These are phyloP conservation scores for Caenorhabditis briggsae DNA, from an alignment of 1,140 invertebrate genomes.

Conservation along the genomic window DNA sequence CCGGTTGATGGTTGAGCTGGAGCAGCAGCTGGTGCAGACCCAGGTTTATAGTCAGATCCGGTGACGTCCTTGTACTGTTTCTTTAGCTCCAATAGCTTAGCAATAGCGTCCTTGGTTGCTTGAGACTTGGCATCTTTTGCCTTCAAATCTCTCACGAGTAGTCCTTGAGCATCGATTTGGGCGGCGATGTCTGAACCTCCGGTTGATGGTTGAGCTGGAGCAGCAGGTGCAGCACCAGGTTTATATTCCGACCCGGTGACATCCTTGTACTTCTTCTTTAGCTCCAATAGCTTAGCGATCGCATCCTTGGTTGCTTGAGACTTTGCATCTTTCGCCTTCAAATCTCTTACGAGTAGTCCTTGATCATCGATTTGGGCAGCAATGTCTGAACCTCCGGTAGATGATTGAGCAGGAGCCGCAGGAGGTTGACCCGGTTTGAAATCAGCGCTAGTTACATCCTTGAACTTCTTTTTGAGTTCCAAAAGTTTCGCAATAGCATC, in stretches of 20 bases:
- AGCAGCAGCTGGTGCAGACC: conserved; percentile 1
- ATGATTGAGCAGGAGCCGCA: neutral
- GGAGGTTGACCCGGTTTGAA: conserved; percentile 47
- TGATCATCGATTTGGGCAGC: conserved; percentile 59
- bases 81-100: conserved; percentile 68
- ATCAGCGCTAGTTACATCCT: conserved; percentile 58
- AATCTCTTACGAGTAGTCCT: conserved; percentile 65
- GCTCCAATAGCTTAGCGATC: conserved; percentile 68
- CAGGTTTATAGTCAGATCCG: conserved; percentile 68
- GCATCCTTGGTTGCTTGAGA: conserved; percentile 65
- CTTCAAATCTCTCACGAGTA: conserved; percentile 62
- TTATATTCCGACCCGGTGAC: conserved; percentile 56
- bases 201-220: conserved; percentile 3
- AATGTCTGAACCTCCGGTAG: conserved; percentile 48
- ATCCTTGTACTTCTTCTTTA: conserved; percentile 21
- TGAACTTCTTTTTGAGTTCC: conserved; percentile 69
- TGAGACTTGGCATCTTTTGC: conserved; percentile 60
- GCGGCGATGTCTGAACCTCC: neutral
- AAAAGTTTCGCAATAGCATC: conserved; percentile 69
- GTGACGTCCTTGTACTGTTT: conserved; percentile 66
- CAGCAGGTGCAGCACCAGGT: conserved; percentile 55
- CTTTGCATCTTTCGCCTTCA: conserved; percentile 68
- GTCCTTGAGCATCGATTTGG: conserved; percentile 56
- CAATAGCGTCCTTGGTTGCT: conserved; percentile 68
- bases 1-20: neutral